Conservation (phyloP, 2,797 vertebrate species). For the Trachurus trachurus region DNA sequence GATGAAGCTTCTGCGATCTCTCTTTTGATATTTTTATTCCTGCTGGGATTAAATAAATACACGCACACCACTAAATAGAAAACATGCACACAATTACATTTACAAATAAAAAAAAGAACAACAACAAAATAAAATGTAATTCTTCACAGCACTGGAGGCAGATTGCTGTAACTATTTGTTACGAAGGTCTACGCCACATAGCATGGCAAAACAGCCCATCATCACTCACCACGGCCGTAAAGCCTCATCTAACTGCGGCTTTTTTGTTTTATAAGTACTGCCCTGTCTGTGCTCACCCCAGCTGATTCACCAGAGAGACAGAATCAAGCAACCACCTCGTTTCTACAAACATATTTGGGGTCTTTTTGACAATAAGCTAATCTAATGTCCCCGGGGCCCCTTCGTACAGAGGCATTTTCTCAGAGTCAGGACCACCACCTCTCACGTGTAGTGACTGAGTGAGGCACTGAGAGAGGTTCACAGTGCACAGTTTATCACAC, state of each 20-base stretch:
- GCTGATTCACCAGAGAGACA: constrained; percentile 7
- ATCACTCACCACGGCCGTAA: constrained; percentile 28
- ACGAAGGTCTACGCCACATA: constrained; percentile 29
- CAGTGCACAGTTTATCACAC: not conserved
- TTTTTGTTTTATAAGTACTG: constrained; percentile 48
- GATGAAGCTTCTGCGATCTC: not conserved
- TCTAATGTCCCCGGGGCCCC: not conserved
- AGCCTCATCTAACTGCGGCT: constrained; percentile 48
- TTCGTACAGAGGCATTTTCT: constrained; percentile 15
- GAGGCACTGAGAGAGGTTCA: not conserved
- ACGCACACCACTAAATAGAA: not conserved
- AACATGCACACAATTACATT: not conserved
- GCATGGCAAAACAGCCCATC: constrained; percentile 39
- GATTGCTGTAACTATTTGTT: not conserved
- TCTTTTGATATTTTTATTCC: not conserved
- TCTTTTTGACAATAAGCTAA: constrained; percentile 17
- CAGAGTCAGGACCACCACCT: not conserved
- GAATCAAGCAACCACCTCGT: constrained; percentile 34
- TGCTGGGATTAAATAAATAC: not conserved
- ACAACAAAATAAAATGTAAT: not conserved
- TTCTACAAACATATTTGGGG: constrained; percentile 21
- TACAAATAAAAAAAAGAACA: constrained; percentile 12
- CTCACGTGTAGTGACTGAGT: not conserved
- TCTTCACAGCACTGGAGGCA: not conserved
- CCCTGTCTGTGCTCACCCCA: constrained; percentile 18